Conservation (phyloP, 2,888 invertebrate genomes). For the Epiblema foenella region DNA sequence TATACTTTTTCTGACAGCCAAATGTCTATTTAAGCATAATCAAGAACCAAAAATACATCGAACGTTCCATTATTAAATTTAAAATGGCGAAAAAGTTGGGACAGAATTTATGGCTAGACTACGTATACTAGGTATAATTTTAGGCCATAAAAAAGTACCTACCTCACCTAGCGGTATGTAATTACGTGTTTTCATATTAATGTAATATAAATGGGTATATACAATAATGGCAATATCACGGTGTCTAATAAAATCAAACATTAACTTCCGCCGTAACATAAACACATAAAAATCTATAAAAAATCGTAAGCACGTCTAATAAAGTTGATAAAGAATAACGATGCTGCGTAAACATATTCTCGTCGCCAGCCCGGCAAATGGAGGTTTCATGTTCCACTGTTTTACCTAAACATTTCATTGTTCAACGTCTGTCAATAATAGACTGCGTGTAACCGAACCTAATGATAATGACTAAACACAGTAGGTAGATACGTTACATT, state of each 20-base stretch:
- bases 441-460: too few relatives aligned
- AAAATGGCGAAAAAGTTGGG: too few relatives aligned
- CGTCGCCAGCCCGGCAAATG: conserved; percentile 50
- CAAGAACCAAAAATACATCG: too few relatives aligned
- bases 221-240: conserved; percentile 27
- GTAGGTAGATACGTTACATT: too few relatives aligned
- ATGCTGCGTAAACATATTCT: conserved; percentile 51
- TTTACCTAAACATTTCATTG: conserved; percentile 54
- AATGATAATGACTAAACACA: too few relatives aligned
- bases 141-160: not conserved
- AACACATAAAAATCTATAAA: conserved; percentile 41
- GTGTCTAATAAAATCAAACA: conserved; percentile 24
- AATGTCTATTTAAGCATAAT: too few relatives aligned
- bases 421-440: conserved; percentile 51
- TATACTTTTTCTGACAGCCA: too few relatives aligned
- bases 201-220: not conserved
- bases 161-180: too few relatives aligned
- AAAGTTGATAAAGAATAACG: conserved; percentile 52
- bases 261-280: conserved; percentile 35
- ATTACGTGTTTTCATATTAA: not conserved
- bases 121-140: not conserved
- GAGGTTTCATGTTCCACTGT: conserved; percentile 56
- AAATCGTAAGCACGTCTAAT: conserved; percentile 41
- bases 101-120: too few relatives aligned
- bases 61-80: too few relatives aligned